Evolutionary conservation across 2,797 vertebrate genomes (phyloP).

Genomic region (Hirundo rustica): DNA sequence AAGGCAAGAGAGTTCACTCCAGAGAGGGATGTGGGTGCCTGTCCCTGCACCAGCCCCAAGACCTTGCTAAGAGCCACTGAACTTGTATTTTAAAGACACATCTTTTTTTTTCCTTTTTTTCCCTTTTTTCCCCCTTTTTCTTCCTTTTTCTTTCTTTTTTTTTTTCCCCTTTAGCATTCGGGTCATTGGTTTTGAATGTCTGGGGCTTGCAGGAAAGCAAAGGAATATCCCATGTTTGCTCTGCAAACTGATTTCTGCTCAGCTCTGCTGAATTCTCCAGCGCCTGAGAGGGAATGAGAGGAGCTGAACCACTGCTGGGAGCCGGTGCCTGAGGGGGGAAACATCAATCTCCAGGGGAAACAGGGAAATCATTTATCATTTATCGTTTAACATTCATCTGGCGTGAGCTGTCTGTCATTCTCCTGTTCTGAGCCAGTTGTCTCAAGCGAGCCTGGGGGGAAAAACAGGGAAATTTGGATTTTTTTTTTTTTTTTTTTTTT

Average conservation of each 20-base stretch:
- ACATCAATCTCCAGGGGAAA: slow-evolving; percentile 8
- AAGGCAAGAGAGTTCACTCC: background rate
- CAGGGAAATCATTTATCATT: slow-evolving; percentile 11
- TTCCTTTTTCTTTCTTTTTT: fast-evolving
- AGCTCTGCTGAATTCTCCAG: background rate
- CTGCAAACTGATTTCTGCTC: background rate
- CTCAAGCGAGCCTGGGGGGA: slow-evolving; percentile 7
- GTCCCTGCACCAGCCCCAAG: background rate
- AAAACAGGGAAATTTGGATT: background rate
- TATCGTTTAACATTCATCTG: slow-evolving; percentile 15
- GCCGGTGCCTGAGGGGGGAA: slow-evolving; percentile 3
- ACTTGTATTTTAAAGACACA: background rate
- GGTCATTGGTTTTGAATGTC: background rate
- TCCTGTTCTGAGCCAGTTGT: background rate
- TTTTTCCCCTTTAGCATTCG: background rate
- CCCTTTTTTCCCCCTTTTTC: background rate
- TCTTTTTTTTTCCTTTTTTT: background rate
- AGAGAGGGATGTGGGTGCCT: background rate
- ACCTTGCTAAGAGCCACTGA: background rate
- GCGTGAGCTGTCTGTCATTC: slow-evolving; percentile 31
- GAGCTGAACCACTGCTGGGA: background rate
- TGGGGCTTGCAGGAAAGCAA: background rate
- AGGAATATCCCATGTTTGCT: background rate
- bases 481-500: background rate
- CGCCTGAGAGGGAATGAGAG: background rate